Evolutionary conservation across 2,113 vertebrate genomes (phyloP).

Genomic region (Erpornis zantholeuca): DNA sequence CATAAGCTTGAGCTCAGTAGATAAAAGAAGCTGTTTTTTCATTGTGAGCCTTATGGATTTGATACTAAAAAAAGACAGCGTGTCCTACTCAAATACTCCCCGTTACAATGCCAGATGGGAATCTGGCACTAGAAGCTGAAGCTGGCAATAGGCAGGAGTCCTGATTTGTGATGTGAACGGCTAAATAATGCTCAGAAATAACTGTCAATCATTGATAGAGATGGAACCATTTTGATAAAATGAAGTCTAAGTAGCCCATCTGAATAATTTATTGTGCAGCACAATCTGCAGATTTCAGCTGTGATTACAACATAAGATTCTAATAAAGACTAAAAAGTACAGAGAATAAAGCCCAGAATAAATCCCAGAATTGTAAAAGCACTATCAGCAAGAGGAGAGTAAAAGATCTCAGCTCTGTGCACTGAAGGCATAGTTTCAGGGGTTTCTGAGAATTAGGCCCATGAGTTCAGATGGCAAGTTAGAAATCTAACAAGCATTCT

Average conservation of each 20-base stretch:
- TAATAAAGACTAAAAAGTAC: slow-evolving; percentile 42
- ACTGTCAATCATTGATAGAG: slow-evolving; percentile 27
- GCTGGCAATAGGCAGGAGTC: background rate
- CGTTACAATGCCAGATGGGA: slow-evolving; percentile 19
- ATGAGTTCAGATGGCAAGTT: background rate
- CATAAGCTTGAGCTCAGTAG: slow-evolving; percentile 13
- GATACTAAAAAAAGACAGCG: slow-evolving; percentile 39
- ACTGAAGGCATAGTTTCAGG: accelerated
- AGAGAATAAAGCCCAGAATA: slow-evolving; percentile 34
- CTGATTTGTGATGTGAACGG: slow-evolving; percentile 41
- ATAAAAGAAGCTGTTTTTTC: slow-evolving; percentile 37
- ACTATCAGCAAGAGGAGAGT: background rate
- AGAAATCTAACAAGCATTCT: background rate
- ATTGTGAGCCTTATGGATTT: slow-evolving; percentile 36
- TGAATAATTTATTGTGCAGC: slow-evolving; percentile 59
- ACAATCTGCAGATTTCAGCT: slow-evolving; percentile 59
- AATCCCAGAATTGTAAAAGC: slow-evolving; percentile 9
- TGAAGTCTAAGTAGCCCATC: slow-evolving; percentile 42
- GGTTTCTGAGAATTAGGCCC: background rate
- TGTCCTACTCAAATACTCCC: slow-evolving; percentile 2
- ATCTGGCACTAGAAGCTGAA: slow-evolving; percentile 31
- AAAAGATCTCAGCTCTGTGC: background rate
- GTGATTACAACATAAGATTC: slow-evolving; percentile 49
- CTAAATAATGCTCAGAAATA: slow-evolving; percentile 37
- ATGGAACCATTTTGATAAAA: slow-evolving; percentile 28